Conservation (phyloP, 1,140 invertebrate genomes). For the Orchesella cincta region DNA sequence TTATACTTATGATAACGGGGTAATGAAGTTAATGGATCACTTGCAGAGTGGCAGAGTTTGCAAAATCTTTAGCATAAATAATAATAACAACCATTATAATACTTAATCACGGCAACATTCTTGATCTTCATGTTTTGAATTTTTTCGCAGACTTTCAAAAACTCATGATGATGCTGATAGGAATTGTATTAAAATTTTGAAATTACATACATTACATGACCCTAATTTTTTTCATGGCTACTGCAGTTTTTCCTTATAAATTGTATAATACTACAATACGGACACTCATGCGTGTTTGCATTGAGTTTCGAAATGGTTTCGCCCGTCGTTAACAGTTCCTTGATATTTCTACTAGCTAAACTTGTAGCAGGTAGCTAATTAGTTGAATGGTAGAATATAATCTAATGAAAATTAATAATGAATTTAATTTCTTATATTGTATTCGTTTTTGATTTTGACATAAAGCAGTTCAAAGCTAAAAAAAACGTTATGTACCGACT, state of each 20-base stretch:
- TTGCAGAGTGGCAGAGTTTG: no score
- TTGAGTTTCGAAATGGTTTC: neutral
- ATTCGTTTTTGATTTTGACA: slow-evolving; percentile 15
- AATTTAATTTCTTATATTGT: neutral
- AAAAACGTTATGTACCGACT: neutral
- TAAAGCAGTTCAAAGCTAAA: slow-evolving; percentile 14
- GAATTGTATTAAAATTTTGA: slow-evolving; percentile 14
- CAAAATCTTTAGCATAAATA: no score
- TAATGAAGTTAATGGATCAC: slow-evolving; percentile 15
- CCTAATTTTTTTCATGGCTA: neutral
- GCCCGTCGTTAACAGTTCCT: neutral
- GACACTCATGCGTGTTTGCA: neutral
- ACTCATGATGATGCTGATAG: neutral
- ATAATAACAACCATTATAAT: neutral
- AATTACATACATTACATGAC: neutral
- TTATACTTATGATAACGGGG: neutral
- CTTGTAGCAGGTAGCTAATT: neutral
- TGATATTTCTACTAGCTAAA: neutral
- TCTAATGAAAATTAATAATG: neutral
- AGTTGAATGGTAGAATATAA: neutral
- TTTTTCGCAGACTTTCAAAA: neutral
- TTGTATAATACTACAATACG: no score
- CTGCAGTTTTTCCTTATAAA: neutral
- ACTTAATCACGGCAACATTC: no score
- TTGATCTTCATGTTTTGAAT: no score